Evolutionary conservation across 2,888 invertebrate genomes (phyloP).

Genomic region (Caenorhabditis sp.): DNA sequence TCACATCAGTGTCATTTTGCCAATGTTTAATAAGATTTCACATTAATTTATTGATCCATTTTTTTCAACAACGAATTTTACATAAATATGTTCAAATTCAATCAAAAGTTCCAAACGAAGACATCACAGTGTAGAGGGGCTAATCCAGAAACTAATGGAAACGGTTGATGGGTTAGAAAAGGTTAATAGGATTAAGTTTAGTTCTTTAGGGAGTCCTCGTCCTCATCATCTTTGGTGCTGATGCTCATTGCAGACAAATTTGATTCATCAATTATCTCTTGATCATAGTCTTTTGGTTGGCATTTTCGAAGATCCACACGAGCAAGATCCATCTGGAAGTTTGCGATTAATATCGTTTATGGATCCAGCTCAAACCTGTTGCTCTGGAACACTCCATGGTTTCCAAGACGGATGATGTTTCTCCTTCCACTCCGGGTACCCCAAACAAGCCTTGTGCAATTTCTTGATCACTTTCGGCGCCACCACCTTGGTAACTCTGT

Average conservation of each 20-base stretch:
- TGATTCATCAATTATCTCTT: slow-evolving; percentile 76
- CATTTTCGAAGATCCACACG: slow-evolving; percentile 73
- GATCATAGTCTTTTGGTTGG: slow-evolving; percentile 74
- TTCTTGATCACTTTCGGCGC: slow-evolving; percentile 92
- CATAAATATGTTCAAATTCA: slow-evolving; percentile 25
- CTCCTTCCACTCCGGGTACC: slow-evolving; percentile 91
- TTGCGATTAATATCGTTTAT: neutral
- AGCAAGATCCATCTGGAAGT: slow-evolving; percentile 68
- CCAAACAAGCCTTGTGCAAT: slow-evolving; percentile 89
- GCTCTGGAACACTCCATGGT: slow-evolving; percentile 93
- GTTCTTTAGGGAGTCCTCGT: slow-evolving; percentile 61
- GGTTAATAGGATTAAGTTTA: slow-evolving; percentile 7
- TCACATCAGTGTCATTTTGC: slow-evolving; percentile 16
- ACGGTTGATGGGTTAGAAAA: neutral
- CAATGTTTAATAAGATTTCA: slow-evolving; percentile 2
- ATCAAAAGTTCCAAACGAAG: neutral
- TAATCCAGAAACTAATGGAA: slow-evolving; percentile 10
- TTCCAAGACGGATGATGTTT: slow-evolving; percentile 89
- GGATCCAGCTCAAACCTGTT: slow-evolving; percentile 83
- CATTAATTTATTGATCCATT: slow-evolving; percentile 16
- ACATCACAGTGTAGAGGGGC: slow-evolving; percentile 17
- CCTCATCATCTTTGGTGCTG: slow-evolving; percentile 62
- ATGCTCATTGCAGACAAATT: slow-evolving; percentile 60
- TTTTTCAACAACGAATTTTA: slow-evolving; percentile 5
- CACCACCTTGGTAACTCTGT: slow-evolving; percentile 91